Conservation (phyloP, 2,797 vertebrate species). For the Setipinna tenuifilis region DNA sequence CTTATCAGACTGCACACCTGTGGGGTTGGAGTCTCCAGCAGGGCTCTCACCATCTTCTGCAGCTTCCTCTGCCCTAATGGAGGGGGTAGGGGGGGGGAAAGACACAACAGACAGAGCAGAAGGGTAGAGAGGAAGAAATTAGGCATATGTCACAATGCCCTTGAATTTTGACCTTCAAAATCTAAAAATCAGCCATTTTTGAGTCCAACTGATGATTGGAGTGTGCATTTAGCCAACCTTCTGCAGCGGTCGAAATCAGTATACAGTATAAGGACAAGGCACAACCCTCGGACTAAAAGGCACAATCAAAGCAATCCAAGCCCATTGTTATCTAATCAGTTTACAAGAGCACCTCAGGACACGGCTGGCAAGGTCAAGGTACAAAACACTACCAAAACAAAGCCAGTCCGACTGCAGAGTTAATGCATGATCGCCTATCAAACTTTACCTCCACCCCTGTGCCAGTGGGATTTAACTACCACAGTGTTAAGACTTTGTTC, state of each 20-base stretch:
- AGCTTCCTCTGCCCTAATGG: slow-evolving; percentile 61
- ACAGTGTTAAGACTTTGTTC: too few relatives aligned
- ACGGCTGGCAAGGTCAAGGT: neutral
- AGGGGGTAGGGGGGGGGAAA: neutral
- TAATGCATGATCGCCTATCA: too few relatives aligned
- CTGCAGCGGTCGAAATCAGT: neutral
- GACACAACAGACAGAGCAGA: too few relatives aligned
- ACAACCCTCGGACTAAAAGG: neutral
- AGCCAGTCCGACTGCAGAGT: neutral
- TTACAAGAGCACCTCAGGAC: neutral
- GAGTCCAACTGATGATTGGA: too few relatives aligned
- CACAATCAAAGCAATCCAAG: slow-evolving; percentile 10
- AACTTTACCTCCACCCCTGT: too few relatives aligned
- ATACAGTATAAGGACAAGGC: neutral
- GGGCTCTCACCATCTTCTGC: slow-evolving; percentile 53
- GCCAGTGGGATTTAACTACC: too few relatives aligned
- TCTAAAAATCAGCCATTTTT: too few relatives aligned
- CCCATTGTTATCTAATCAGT: neutral
- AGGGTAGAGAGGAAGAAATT: too few relatives aligned
- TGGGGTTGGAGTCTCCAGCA: slow-evolving; percentile 52
- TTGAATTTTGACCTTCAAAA: too few relatives aligned
- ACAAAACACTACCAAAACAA: neutral
- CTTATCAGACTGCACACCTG: slow-evolving; percentile 56
- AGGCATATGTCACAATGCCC: too few relatives aligned
- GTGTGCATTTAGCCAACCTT: neutral